Evolutionary conservation across 2,113 vertebrate species (phyloP).

Genomic region (Orientallactaga bullata): DNA sequence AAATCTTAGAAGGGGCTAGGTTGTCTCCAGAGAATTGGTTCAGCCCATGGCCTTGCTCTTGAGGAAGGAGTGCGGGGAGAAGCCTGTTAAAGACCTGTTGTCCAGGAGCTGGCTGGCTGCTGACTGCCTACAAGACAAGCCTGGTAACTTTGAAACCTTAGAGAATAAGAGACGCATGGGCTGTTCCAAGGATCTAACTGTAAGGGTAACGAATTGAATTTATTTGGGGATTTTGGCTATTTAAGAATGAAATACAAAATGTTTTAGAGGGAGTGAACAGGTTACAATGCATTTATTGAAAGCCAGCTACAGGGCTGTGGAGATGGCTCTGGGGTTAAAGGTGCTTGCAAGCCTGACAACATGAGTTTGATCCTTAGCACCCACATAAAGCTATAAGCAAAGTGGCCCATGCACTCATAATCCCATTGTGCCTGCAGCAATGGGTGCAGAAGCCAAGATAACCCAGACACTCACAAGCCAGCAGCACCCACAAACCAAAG

Average conservation of each 20-base stretch:
- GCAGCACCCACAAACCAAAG: too few species aligned
- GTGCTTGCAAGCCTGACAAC: too few species aligned
- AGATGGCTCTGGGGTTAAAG: too few species aligned
- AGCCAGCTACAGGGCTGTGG: neutral
- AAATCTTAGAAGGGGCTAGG: neutral
- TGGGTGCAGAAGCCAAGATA: too few species aligned
- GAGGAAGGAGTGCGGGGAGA: neutral
- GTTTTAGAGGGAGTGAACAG: slow-evolving; percentile 24
- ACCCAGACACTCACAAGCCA: too few species aligned
- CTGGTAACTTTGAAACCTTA: neutral
- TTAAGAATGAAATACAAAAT: slow-evolving; percentile 41
- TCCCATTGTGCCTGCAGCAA: too few species aligned
- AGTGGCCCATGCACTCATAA: too few species aligned
- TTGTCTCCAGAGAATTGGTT: slow-evolving; percentile 30
- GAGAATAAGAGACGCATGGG: neutral
- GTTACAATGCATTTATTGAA: slow-evolving; percentile 55
- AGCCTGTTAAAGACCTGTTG: neutral
- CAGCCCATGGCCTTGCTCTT: neutral
- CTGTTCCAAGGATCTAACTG: neutral
- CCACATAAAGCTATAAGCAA: too few species aligned
- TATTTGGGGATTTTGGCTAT: neutral
- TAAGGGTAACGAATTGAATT: neutral
- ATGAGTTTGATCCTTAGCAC: too few species aligned
- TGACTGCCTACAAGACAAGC: neutral
- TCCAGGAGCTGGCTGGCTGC: neutral